Base-by-base conservation (phyloP, 2,797 vertebrate species). In the Carapus acus region DNA sequence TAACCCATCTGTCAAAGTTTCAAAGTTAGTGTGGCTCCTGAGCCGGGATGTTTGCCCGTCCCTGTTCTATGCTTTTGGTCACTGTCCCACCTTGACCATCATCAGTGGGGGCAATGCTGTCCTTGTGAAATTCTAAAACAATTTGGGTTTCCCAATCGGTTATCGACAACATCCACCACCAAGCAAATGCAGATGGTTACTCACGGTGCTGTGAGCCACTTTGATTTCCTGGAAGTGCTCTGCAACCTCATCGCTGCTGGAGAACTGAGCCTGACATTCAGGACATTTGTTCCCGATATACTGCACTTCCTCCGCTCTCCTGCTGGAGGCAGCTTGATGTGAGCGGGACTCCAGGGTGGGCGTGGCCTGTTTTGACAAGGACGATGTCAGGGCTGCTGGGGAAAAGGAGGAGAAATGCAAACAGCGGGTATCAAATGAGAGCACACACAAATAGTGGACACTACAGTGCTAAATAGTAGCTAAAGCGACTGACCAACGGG, bases 181-280 rank as follows among this genome's bases (percentile, higher is more conserved):
- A 44, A 9, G 38, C 41, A 47, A 5, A 44, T 7, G 21, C 40
- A 20, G 13, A 2, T 3, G 31, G 13, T 14, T 34, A 83, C 87
- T 85, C 70, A 90, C 88, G 2, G 75, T 71, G 52, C 74, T 84
- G 17, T 84, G 76, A 21, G 78, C 63, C 4, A 77, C 44, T 73
- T 84, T 83, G 43, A 83, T 56, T 65, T 94, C 93, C 76, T 98
- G 94, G 77, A 97, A 97, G 68, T 97, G 96, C 1, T 89, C 82
- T 0, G 86, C 87, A 67, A 98, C 77, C 52, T 92, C 92, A 0
- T 91, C 88, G 65, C 88, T 93, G 72, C 90, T 91, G 58, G 85
- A 85, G 65, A 95, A 94, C 56, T 91, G 89, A 69, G 85, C 80
- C 65, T 88, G 90, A 75, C 96, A 98, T 85, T 98, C 96, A 1